Conservation (phyloP, 2,888 invertebrate genomes). For the Seira ritae region DNA sequence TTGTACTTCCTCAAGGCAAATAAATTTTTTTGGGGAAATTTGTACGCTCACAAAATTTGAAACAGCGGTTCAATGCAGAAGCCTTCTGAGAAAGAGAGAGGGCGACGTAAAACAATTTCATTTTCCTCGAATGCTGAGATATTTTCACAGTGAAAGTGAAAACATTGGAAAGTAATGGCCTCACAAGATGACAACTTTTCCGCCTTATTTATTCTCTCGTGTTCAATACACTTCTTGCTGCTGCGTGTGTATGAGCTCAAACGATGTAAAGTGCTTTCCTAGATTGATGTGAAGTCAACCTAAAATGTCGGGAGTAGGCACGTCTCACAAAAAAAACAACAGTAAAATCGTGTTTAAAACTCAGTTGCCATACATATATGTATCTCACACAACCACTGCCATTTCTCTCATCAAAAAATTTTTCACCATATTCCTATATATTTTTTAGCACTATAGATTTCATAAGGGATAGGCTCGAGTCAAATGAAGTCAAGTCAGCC, state of each 20-base stretch:
- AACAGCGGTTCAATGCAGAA: no score
- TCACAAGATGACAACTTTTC: slow-evolving; percentile 2
- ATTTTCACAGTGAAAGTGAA: no score
- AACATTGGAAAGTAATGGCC: background rate
- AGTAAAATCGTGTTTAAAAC: background rate
- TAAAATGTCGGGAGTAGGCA: background rate
- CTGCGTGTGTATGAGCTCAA: background rate
- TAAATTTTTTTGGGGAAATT: no score
- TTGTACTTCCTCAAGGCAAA: no score
- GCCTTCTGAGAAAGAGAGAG: no score
- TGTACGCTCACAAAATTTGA: no score
- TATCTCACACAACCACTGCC: background rate
- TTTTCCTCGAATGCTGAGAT: no score
- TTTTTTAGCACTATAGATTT: no score
- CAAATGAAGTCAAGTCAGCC: slow-evolving; percentile 33
- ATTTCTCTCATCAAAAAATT: background rate
- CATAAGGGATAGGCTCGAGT: background rate
- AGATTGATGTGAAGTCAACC: slow-evolving; percentile 14
- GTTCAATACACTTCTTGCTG: no score
- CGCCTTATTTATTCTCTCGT: background rate
- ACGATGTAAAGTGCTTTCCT: background rate
- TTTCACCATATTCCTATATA: no score
- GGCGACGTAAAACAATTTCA: no score
- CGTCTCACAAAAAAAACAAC: background rate
- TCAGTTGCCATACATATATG: no score